These are phyloP conservation scores for Vollenhovia emeryi DNA, from an alignment of 1,140 invertebrate genomes.

Conservation along the genomic window DNA sequence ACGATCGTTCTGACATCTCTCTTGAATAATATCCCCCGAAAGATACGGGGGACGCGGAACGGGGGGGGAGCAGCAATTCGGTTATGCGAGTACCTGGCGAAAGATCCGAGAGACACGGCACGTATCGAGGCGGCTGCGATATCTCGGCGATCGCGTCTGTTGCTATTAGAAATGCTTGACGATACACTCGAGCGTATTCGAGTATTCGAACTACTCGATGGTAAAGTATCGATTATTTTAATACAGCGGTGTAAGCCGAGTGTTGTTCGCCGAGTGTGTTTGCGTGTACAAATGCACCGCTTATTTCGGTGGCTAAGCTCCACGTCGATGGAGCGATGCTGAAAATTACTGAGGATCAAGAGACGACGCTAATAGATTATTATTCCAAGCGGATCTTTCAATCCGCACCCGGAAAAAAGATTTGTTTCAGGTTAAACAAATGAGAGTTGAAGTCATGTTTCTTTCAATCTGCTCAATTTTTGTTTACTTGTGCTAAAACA, in stretches of 20 bases:
- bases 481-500: too few relatives aligned
- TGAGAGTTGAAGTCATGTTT: too few relatives aligned
- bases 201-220: not conserved
- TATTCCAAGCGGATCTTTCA: not conserved
- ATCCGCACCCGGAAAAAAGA: too few relatives aligned
- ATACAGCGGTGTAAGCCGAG: not conserved
- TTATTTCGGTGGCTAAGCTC: not conserved
- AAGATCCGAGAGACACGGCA: slow-evolving; percentile 78
- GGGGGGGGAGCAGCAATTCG: slow-evolving; percentile 28
- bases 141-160: slow-evolving; percentile 61
- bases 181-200: slow-evolving; percentile 2
- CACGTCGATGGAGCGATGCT: not conserved
- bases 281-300: not conserved
- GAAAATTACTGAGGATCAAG: not conserved
- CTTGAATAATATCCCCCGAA: slow-evolving; percentile 69
- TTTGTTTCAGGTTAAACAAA: too few relatives aligned
- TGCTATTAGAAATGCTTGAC: slow-evolving; percentile 49
- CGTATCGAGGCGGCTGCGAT: slow-evolving; percentile 71
- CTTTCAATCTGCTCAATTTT: too few relatives aligned
- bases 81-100: slow-evolving; percentile 45
- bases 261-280: not conserved
- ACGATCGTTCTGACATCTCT: slow-evolving; percentile 72
- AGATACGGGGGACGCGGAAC: not conserved
- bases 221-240: slow-evolving; percentile 32
- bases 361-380: not conserved